Percentiles rank a stretch among this genome's conserved stretches.
These are phyloP conservation scores for Rotaria macrura DNA, from an alignment of 2,888 invertebrate species.

Conservation along the genomic window DNA sequence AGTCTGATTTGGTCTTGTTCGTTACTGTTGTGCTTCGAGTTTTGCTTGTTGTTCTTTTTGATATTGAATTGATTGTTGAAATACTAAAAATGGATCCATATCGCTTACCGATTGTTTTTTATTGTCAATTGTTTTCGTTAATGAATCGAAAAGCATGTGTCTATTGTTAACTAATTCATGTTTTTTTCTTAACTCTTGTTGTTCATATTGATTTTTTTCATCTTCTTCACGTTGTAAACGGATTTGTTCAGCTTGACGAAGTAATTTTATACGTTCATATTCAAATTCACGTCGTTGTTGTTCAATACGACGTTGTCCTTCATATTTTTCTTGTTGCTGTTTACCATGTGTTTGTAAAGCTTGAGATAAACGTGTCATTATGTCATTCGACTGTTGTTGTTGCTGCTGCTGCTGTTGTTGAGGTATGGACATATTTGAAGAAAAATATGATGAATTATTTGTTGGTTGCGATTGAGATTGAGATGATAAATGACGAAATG, in stretches of 20 bases:
- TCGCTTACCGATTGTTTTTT: neutral
- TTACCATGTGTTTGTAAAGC: neutral
- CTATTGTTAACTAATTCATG: neutral
- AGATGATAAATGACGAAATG: neutral
- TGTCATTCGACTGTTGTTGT: neutral
- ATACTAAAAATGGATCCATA: neutral
- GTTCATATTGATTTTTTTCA: neutral
- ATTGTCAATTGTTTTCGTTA: neutral
- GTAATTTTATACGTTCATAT: neutral
- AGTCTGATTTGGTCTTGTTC: no score
- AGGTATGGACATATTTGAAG: neutral
- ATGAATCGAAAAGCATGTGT: neutral
- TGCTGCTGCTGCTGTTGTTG: no score
- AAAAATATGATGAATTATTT: neutral
- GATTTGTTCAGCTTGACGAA: neutral
- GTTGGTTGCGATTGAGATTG: neutral
- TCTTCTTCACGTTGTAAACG: conserved; percentile 13
- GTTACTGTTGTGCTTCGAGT: conserved; percentile 10
- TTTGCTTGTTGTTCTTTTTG: conserved; percentile 14
- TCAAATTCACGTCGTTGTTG: neutral
- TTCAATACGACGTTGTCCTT: neutral
- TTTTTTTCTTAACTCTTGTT: neutral
- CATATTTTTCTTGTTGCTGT: neutral
- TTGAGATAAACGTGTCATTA: neutral
- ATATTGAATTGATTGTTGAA: neutral